Base-by-base conservation (phyloP, 2,888 invertebrate genomes). In the Nemapogon koenigi region DNA sequence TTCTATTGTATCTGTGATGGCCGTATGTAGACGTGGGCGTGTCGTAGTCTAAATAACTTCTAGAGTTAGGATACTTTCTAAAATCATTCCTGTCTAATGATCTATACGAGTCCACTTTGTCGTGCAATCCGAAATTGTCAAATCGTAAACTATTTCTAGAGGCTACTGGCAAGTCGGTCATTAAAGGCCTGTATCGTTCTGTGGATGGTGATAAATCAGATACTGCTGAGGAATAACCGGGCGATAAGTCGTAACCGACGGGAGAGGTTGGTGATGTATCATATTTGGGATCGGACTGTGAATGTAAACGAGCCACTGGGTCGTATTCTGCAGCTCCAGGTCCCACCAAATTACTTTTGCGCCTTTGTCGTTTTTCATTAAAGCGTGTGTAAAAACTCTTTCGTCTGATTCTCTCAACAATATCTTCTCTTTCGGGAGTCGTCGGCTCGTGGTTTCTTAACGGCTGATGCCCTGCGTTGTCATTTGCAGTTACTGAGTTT, bases 361-460 rank as follows among this genome's bases (percentile, higher is more conserved):
- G 81, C 42, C 85, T 80, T 46, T 83, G 83, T 52, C 89, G 89
- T 58, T 90, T 87, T 55, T 93, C 91, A 59, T 94, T 94, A 59
- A 94, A 94, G 48, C 94, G 81, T 10, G 90, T 86, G 58, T 93
- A 94, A 68, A 92, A 94, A 61, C 94, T 94, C 61, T 93, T 92
- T 19, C 94, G 82, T 49, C 91, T 82, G 51, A 94, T 94, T 51
- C 94, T 82, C 55, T 94, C 94, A 37, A 88, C 87, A 28, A 94
- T 87, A 41, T 91, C 91, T 55, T 91, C 91, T 44, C 67, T 68
- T 43, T 86, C 80, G 8, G 79, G 76, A 8, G 73, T 64, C 18
- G 62, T 62, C 16, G 73, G 58, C 55, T 67, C 83, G 56, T 45
- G 81, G 60, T 52, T 81, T 52, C 62, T 78, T 45, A 51, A 65